A percentile compares a stretch with the other conserved stretches of the same genome.
Conservation (phyloP, 2,797 vertebrate genomes). For the Cossypha polioptera region DNA sequence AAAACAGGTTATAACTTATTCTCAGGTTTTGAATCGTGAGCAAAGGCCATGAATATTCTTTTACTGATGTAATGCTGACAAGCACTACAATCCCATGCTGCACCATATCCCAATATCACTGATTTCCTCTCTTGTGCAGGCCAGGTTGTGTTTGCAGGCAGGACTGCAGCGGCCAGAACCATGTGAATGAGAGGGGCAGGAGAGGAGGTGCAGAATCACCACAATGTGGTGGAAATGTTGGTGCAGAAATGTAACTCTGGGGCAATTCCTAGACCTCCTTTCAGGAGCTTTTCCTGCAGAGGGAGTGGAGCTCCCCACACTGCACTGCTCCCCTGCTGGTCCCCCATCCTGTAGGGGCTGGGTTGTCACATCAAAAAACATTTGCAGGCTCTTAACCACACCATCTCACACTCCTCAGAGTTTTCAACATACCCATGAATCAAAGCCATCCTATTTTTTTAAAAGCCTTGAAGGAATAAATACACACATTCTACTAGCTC, state of each 20-base stretch:
- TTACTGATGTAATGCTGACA: background rate
- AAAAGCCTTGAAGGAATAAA: background rate
- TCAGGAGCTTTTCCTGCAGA: background rate
- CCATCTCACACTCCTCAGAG: background rate
- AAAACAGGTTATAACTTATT: background rate
- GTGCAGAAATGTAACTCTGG: background rate
- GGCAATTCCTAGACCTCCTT: background rate
- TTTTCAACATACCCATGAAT: background rate
- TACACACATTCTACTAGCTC: background rate
- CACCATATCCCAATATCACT: background rate
- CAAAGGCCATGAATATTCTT: background rate
- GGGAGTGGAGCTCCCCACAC: background rate
- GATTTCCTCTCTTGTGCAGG: background rate
- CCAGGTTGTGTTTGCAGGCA: background rate
- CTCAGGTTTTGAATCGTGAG: background rate
- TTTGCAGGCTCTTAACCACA: background rate
- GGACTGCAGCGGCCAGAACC: background rate
- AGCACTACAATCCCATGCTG: fast-evolving
- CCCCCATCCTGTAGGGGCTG: fast-evolving
- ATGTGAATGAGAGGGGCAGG: background rate
- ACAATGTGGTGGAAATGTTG: background rate
- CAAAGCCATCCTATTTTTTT: background rate
- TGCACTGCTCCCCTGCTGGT: fast-evolving
- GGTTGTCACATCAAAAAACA: fast-evolving
- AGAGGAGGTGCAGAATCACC: background rate